These are phyloP conservation scores for Peromyscus eremicus DNA, from an alignment of 2,797 vertebrate species.

Conservation along the genomic window DNA sequence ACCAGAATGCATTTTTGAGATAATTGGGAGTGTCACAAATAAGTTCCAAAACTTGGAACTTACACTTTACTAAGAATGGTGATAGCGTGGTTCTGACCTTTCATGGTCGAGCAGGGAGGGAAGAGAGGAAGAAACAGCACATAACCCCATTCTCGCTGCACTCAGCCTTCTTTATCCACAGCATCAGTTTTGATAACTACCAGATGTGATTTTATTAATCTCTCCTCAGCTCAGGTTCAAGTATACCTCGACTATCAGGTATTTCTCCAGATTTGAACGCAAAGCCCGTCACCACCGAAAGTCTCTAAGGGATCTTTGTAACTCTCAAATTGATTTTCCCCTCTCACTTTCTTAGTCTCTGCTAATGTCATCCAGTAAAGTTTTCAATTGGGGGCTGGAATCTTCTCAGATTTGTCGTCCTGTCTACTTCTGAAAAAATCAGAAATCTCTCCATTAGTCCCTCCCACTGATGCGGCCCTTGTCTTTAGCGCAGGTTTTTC, in stretches of 20 bases:
- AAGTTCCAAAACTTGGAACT: background rate
- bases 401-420: background rate
- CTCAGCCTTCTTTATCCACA: background rate
- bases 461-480: background rate
- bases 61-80: background rate
- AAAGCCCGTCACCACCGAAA: background rate
- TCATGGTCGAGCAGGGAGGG: background rate
- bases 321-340: background rate
- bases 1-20: constrained; percentile 5
- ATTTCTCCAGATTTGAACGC: background rate
- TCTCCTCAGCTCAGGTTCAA: background rate
- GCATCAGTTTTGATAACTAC: background rate
- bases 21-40: background rate
- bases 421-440: background rate
- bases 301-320: background rate
- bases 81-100: background rate
- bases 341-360: too few relatives aligned
- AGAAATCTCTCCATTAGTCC: background rate
- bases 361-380: too few relatives aligned
- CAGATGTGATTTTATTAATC: background rate
- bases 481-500: background rate
- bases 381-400: background rate
- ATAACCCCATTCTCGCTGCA: background rate
- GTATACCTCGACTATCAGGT: background rate
- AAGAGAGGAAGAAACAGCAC: background rate